Base-by-base conservation (phyloP, 2,113 vertebrate genomes). In the Tenrec ecaudatus region DNA sequence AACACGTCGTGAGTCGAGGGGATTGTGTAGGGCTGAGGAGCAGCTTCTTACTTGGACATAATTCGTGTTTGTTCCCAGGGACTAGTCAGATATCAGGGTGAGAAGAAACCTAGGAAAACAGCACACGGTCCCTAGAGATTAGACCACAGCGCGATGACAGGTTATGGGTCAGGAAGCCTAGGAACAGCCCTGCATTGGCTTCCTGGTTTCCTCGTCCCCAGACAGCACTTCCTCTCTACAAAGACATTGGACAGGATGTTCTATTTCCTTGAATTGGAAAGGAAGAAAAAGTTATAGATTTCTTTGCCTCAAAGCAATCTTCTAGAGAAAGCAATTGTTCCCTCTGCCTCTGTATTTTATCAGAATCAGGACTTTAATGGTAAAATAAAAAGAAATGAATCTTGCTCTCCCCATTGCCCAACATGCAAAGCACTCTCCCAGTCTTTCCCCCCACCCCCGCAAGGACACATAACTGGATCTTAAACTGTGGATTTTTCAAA, bases 271-370 rank as follows among this genome's bases (percentile, higher is more conserved):
- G 79, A 77, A 29, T 80, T 95, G 82, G 58, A 62, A 94, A 95
- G 68, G 82, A 95, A 96, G 53, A 96, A 96, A 95, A 89, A 82
- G 84, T 94, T 78, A 97, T 2, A 81, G 68, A 96, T 93, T 89
- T 90, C 89, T 95, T 94, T 95, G 95, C 93, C 85, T 95, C 93
- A 88, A 89, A 97, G 96, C 84, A 95, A 96, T 96, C 93, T 97
- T 96, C 94, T 96, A 85, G 84, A 93, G 97, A 97, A 97, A 80
- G 84, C 73, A 96, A 96, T 96, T 96, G 96, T 97, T 96, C 93
- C 88, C 78, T 84, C 84, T 47, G 77, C 82, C 88, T 96, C 86
- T 89, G 92, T 96, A 96, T 97, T 92, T 97, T 96, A 96, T 92
- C 96, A 97, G 93, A 92, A 96, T 96, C 91, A 86, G 96, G 96